Base-by-base conservation (phyloP, 1,140 invertebrate species). In the Acromyrmex charruanus region DNA sequence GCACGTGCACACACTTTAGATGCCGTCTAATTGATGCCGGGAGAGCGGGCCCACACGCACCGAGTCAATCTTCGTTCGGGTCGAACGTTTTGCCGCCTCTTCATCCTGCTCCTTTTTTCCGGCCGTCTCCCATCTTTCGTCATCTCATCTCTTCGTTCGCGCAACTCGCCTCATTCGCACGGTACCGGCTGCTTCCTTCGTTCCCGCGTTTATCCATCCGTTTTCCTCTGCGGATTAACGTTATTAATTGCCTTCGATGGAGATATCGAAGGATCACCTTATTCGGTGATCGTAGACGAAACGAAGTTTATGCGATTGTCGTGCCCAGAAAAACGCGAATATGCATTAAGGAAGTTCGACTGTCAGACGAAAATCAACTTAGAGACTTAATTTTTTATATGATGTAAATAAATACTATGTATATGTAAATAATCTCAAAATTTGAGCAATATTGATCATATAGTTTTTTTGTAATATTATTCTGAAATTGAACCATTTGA, bases 1-100 rank as follows among this genome's bases (percentile, higher is more conserved):
- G 81, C 87, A 66, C 87, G 74, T 86, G 85, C 87, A 91, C 88
- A 77, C 88, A 77, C 86, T 89, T 91, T 86, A 74, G 89, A 81
- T 89, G 59, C 88, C 85, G 87, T 92, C 87, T 93, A 93, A 93
- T 93, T 92, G 92, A 93, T 93, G 91, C 90, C 87, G 74, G 53
- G 86, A 86, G 92, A 88, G 61, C 89, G 85, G 85, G 91, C 92
- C 92, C 92, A 92, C 92, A 93, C 92, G 91, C 89, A 93, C 90
- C 79, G 89, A 93, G 89, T 90, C 88, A 90, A 90, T 92, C 91
- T 91, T 92, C 91, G 82, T 89, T 85, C 89, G 77, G 39, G 85
- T 77, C 86, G 63, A 66, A 89, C 88, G 90, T 88, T 91, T 88
- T 84, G 90, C 88, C 86, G 82, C 88, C 79, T 89, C 79, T 39